Percentiles rank a stretch among this genome's conserved stretches.
phyloP scores from a whole-genome alignment of 2,888 invertebrate species.

The Caenorhabditis macrosperma region DNA sequence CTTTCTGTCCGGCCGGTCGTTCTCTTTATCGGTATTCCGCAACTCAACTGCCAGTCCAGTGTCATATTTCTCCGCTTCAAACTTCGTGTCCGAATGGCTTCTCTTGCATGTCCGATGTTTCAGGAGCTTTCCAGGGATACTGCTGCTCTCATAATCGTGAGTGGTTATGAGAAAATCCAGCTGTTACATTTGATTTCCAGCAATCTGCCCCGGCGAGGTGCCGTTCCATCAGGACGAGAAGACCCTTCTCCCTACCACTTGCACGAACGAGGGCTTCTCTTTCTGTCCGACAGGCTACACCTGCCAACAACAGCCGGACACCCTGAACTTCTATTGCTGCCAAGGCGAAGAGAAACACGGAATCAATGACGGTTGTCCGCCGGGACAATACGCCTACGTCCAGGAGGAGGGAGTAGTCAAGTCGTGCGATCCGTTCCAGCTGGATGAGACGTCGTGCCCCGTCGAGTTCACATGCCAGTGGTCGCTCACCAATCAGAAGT shows the following conservation, averaged over 20 bases:
- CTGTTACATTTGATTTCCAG: constrained; percentile 40
- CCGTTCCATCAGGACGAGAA: constrained; percentile 68
- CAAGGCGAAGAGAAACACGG: constrained; percentile 62
- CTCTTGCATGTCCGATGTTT: constrained; percentile 67
- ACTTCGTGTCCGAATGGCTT: constrained; percentile 65
- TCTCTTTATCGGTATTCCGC: constrained; percentile 66
- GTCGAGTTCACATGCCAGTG: constrained; percentile 68
- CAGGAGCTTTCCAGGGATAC: constrained; percentile 68
- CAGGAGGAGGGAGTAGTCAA: constrained; percentile 61
- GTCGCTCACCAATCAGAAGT: constrained; percentile 66
- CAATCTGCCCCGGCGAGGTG: constrained; percentile 68
- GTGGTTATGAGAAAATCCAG: constrained; percentile 15
- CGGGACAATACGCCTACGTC: constrained; percentile 66
- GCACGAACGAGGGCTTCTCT: constrained; percentile 69
- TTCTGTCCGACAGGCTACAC: constrained; percentile 69
- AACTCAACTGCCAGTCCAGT: constrained; percentile 67
- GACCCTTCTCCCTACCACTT: constrained; percentile 66
- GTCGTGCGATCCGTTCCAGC: constrained; percentile 65
- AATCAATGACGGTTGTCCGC: constrained; percentile 70
- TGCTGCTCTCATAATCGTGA: constrained; percentile 70
- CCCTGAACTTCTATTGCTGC: constrained; percentile 63
- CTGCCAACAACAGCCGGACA: constrained; percentile 69
- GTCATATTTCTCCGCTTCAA: constrained; percentile 60
- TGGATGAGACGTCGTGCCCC: constrained; percentile 54
- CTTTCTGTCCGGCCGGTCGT: constrained; percentile 67